Conservation (phyloP, 1,140 invertebrate species). For the Drosophila sp. region DNA sequence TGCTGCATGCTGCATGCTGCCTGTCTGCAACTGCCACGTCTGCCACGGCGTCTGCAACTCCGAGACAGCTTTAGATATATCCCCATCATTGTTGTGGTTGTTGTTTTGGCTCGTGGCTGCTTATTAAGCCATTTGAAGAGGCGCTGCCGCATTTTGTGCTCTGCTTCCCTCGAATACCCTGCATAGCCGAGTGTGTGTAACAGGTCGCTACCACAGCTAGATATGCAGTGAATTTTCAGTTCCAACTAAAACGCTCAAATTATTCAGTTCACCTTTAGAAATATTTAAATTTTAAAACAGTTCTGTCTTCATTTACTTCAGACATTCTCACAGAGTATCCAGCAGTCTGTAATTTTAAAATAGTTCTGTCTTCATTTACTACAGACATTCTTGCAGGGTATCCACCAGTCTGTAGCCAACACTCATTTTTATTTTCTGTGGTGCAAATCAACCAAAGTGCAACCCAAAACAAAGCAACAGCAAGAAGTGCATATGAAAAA, state of each 20-base stretch:
- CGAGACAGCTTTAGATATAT: constrained; percentile 42
- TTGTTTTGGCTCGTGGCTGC: constrained; percentile 45
- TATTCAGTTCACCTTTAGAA: too few species aligned
- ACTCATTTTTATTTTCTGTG: constrained; percentile 1
- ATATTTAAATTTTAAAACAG: too few species aligned
- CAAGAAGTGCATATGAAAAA: constrained; percentile 27
- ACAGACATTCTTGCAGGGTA: neutral
- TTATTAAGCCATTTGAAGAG: constrained; percentile 59
- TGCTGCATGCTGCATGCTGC: constrained; percentile 17
- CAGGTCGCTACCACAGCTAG: neutral
- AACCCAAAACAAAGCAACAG: constrained; percentile 1
- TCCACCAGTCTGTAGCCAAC: neutral
- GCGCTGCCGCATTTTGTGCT: constrained; percentile 39
- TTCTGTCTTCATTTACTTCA: too few species aligned
- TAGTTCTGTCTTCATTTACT: too few species aligned
- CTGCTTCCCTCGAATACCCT: constrained; percentile 2
- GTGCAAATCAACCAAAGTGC: constrained; percentile 42
- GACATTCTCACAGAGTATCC: too few species aligned
- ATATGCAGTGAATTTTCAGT: neutral
- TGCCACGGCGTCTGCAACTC: constrained; percentile 53
- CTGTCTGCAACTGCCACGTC: constrained; percentile 42
- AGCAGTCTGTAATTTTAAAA: too few species aligned
- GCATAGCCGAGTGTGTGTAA: neutral
- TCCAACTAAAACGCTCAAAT: too few species aligned
- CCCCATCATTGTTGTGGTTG: constrained; percentile 19